Conservation (phyloP, 2,888 invertebrate genomes). For the Drosophila anomelani region DNA sequence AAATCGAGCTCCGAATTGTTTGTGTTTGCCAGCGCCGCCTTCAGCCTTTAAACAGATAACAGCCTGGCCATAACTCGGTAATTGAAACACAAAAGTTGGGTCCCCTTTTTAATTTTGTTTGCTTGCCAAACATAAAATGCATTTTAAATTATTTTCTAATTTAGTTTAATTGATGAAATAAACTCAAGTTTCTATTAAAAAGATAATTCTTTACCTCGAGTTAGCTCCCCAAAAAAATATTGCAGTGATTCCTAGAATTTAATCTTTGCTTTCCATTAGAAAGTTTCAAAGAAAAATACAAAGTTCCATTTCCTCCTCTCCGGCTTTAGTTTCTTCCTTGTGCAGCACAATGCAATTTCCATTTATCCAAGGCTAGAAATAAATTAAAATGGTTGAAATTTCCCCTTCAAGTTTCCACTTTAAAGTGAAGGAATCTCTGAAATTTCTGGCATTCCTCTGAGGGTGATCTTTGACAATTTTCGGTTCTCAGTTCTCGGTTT, state of each 20-base stretch:
- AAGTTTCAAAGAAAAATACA: constrained; percentile 10
- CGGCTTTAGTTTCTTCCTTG: background rate
- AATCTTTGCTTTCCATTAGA: constrained; percentile 12
- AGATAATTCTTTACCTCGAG: background rate
- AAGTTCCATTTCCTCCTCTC: background rate
- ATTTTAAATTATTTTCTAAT: background rate
- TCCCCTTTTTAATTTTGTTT: constrained; percentile 1
- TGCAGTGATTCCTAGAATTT: background rate
- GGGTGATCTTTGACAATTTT: constrained; percentile 6
- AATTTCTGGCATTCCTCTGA: background rate
- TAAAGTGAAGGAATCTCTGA: background rate
- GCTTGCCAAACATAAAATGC: background rate
- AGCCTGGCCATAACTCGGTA: constrained; percentile 11
- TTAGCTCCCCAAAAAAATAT: background rate
- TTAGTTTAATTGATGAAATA: constrained; percentile 1
- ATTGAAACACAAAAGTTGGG: constrained; percentile 37
- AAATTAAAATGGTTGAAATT: constrained; percentile 5
- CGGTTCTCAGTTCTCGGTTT: background rate
- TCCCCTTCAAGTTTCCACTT: background rate
- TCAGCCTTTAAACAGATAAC: constrained; percentile 35
- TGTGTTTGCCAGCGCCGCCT: constrained; percentile 3
- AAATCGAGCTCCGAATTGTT: constrained; percentile 58
- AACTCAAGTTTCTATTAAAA: background rate
- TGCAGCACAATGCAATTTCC: background rate
- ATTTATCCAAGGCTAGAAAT: background rate